Evolutionary conservation across 2,113 vertebrate species (phyloP), one percentile per base, ranked within the genome.

Genomic region (Cryptoleucopteryx plumbea): DNA sequence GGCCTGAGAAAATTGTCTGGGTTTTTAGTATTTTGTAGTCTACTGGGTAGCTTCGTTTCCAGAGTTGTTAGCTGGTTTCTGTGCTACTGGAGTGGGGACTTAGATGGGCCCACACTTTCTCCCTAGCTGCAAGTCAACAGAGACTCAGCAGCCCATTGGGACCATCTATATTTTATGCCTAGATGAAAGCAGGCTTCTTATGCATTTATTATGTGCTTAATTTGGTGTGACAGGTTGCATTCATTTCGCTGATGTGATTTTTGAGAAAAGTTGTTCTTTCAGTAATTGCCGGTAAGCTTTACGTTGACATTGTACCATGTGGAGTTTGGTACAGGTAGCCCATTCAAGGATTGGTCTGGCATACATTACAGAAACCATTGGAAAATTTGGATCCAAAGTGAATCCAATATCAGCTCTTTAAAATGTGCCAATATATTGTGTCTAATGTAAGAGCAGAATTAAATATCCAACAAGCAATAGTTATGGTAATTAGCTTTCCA

Each of bases 151-250:
- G 36, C 61, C 53, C 73, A 15, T n/a, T 91, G 83, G 77, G 77
- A 92, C 3, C 45, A 26, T 68, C 21, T 75, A 17, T 94, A 87
- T 94, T 90, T 94, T 36, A 91, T 84, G 27, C 43, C 25, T 34
- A 68, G 61, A 65, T 79, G 61, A 91, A 92, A 93, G 42, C 23
- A 55, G 36, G 34, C 36, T 89, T 83, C 65, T 62, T 65, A 53
- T 19, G 36, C 56, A 61, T 86, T 82, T 59, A 40, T 86, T 83
- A 45, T 75, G 12, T 0, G 0, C 25, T 91, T 92, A 75, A 82
- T 61, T 81, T 78, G 11, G n/a, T 79, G 38, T 94, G 82, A 72
- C 65, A 84, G 38, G 73, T 79, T 91, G 34, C 52, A 63, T 90
- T 92, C 42, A 48, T 82, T 88, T 80, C 62, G 45, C 15, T 63